These are phyloP conservation scores for Hippocampus zosterae DNA, from an alignment of 2,113 vertebrate genomes.

Conservation along the genomic window DNA sequence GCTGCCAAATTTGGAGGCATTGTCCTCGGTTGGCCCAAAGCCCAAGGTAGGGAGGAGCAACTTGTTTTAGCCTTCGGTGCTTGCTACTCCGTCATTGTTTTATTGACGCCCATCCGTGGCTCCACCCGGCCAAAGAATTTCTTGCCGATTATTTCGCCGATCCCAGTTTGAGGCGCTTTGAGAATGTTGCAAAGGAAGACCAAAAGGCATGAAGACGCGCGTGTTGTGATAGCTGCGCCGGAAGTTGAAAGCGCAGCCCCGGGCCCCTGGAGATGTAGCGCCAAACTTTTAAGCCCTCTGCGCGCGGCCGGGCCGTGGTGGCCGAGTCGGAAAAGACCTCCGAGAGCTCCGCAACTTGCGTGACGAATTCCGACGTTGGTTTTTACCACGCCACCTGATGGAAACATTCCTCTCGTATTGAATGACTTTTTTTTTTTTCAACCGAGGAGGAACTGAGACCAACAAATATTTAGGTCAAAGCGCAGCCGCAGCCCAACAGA, in stretches of 20 bases:
- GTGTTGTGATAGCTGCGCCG: constrained; percentile 57
- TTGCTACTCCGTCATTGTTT: too few species aligned
- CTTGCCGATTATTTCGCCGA: neutral
- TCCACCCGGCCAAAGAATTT: too few species aligned
- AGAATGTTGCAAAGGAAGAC: neutral
- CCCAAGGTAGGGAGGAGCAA: too few species aligned
- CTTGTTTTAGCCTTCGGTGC: too few species aligned
- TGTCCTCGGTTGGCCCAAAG: too few species aligned
- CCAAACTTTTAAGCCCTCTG: neutral
- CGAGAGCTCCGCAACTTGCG: neutral
- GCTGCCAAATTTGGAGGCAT: too few species aligned
- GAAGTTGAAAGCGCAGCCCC: constrained; percentile 41
- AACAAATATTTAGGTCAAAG: neutral
- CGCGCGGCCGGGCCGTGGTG: too few species aligned
- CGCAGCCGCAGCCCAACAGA: neutral
- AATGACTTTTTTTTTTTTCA: neutral
- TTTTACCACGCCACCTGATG: neutral
- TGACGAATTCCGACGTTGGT: neutral
- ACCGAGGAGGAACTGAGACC: neutral
- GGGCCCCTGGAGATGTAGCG: constrained; percentile 8
- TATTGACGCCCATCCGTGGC: too few species aligned
- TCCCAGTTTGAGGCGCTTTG: too few species aligned
- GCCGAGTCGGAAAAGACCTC: too few species aligned
- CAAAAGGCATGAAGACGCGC: neutral
- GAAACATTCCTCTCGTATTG: neutral